Evolutionary conservation across 2,113 vertebrate genomes (phyloP), one percentile per base, ranked within the genome.

Genomic region (Chamaetylas fuelleborni): DNA sequence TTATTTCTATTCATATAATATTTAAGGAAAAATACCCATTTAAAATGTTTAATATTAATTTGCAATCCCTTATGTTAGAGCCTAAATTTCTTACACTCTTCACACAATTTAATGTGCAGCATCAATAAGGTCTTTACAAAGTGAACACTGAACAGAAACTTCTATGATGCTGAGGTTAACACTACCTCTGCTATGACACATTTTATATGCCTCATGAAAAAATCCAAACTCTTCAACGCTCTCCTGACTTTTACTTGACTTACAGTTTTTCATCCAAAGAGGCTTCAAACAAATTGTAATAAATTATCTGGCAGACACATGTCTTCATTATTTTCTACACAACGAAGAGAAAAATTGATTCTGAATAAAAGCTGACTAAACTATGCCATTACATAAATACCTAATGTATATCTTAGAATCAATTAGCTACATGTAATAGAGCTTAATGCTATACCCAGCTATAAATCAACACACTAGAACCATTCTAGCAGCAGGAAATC

Each of bases 1-100:
- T 42, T 31, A 88, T 66, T 86, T 65, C 67, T 45, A 57, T 33
- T 82, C 71, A 80, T 69, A 25, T 29, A 61, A 64, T 72, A 71
- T 87, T 85, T 86, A 84, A 71, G 42, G 13, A 34, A 91, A 95
- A 94, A 79, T 11, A 64, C 9, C 5, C 5, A 66, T 82, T 82
- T 58, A 45, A 92, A 92, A 88, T 45, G 42, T 57, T 80, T 73
- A 83, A 81, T 80, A 77, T 58, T 92, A 38, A 92, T 88, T 90
- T 83, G 33, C 51, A 90, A 40, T 10, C 79, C 38, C 16, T 82
- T 53, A 25, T 3, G 12, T 45, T 65, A 66, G 18, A 70, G 16
- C 22, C 26, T 70, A 11, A 10, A 70, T 73, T 92, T 77, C 58
- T 93, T 48, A 33, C 0, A 14, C 29, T 60, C 31, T 65, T 64